Evolutionary conservation across 1,140 invertebrate genomes (phyloP).

Genomic region (Subanguina moxae): DNA sequence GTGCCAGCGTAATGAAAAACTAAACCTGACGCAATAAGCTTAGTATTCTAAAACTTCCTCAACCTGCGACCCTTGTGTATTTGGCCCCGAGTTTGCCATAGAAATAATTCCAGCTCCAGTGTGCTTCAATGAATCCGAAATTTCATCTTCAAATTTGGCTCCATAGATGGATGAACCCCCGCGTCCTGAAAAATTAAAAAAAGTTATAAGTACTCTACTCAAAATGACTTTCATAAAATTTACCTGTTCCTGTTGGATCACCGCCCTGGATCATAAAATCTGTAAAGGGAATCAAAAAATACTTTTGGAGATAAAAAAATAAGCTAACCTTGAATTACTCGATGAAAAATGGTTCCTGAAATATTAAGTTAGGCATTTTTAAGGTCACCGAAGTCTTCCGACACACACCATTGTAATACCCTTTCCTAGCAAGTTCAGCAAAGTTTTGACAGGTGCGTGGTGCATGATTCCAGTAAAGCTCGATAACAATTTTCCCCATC

Average conservation of each 20-base stretch:
- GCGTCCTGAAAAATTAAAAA: conserved; percentile 65
- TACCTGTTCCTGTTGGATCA: conserved; percentile 85
- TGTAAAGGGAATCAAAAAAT: conserved; percentile 4
- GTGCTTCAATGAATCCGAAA: conserved; percentile 86
- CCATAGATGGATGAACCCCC: conserved; percentile 96
- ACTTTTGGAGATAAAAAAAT: conserved; percentile 75
- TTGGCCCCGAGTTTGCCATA: conserved; percentile 90
- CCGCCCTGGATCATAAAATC: conserved; percentile 74
- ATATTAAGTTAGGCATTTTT: conserved; percentile 65
- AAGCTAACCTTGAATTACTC: conserved; percentile 83
- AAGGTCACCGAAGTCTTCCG: too few relatives aligned
- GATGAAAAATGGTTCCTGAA: conserved; percentile 93
- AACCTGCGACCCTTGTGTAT: conserved; percentile 83
- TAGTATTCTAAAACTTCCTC: too few relatives aligned
- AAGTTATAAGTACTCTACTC: background rate
- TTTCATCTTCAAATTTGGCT: conserved; percentile 85
- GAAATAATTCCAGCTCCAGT: conserved; percentile 80
- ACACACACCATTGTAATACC: background rate
- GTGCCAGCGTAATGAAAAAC: conserved; percentile 93
- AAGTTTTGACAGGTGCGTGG: conserved; percentile 22
- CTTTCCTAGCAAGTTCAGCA: conserved; percentile 16
- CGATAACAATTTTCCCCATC: conserved; percentile 14
- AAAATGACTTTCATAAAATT: too few relatives aligned
- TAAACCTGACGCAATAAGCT: conserved; percentile 59
- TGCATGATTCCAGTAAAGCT: conserved; percentile 22